Evolutionary conservation across 2,888 invertebrate genomes (phyloP), one percentile per base, ranked within the genome.

Genomic region (Oxytorus armatus): DNA sequence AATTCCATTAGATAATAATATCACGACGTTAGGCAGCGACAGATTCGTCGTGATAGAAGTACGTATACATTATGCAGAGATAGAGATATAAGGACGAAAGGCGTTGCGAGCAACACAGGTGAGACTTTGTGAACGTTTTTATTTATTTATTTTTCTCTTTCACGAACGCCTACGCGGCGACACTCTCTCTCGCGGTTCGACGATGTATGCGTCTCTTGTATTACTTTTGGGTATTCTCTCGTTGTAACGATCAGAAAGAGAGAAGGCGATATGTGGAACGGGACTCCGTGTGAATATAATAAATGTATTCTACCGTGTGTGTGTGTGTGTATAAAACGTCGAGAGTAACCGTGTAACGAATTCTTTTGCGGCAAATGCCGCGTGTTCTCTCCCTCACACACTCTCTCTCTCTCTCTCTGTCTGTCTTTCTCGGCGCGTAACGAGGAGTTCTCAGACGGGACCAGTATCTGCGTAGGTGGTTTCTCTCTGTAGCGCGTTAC

Each of bases 391-490:
- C 33, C 42, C 33, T 47, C 29, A 3, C 51, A 14, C 23, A 18
- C 33, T 7, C 14, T 7, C 21, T 25, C 10, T 11, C 25, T 47
- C 63, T 44, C 66, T 66, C 18, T 18, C n/a, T n/a, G n/a, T n/a
- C n/a, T n/a, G n/a, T n/a, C n/a, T n/a, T n/a, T n/a, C 68, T 42
- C 16, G 25, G 42, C 14, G 80, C 80, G 80, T 77, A 80, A 80
- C 80, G 76, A 80, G 76, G 53, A 77, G 82, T 79, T 81, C 75
- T 66, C 78, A 53, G 25, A 65, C 66, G 79, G 81, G 65, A 33
- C 39, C 4, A 29, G 18, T 44, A 23, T 55, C 66, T 70, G 89
- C 88, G 89, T 89, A 86, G 89, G 89, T 87, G 89, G 85, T 18
- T 25, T 51, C 66, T 21, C 51, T n/a, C n/a, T n/a, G n/a, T n/a